Conservation (phyloP, 2,797 vertebrate species). For the Ibycter americanus region DNA sequence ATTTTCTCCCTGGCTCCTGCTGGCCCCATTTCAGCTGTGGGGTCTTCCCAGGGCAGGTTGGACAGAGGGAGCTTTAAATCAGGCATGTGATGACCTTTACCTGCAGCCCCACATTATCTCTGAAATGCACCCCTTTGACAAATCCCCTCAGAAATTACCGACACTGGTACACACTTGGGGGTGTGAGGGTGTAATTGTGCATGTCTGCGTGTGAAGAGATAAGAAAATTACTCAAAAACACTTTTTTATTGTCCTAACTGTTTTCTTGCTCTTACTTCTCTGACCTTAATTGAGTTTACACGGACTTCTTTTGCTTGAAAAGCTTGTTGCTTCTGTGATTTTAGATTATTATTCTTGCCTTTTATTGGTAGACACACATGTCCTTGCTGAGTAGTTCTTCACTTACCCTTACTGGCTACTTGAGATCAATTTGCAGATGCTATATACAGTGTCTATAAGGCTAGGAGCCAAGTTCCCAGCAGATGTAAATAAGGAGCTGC, state of each 20-base stretch:
- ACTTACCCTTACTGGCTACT: background rate
- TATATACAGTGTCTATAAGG: rapidly evolving
- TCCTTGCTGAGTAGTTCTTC: background rate
- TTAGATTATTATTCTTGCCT: background rate
- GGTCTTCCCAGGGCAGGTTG: background rate
- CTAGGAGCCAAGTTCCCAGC: background rate
- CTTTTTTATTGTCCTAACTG: background rate
- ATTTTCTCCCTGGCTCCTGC: background rate
- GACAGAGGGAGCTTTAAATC: background rate
- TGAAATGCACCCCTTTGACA: background rate
- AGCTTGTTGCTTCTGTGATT: background rate
- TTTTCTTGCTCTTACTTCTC: background rate
- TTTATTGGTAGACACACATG: rapidly evolving
- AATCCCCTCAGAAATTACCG: background rate
- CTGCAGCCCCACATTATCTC: background rate
- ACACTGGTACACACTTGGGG: rapidly evolving
- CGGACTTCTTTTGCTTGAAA: background rate
- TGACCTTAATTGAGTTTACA: background rate
- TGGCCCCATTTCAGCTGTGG: background rate
- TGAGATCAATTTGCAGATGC: background rate
- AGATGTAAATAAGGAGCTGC: background rate
- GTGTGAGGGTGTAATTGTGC: too few relatives aligned
- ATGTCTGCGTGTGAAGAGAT: background rate
- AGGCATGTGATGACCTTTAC: background rate
- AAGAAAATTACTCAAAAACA: background rate